Evolutionary conservation across 2,797 vertebrate genomes (phyloP).

Genomic region (Ceyx erithaca): DNA sequence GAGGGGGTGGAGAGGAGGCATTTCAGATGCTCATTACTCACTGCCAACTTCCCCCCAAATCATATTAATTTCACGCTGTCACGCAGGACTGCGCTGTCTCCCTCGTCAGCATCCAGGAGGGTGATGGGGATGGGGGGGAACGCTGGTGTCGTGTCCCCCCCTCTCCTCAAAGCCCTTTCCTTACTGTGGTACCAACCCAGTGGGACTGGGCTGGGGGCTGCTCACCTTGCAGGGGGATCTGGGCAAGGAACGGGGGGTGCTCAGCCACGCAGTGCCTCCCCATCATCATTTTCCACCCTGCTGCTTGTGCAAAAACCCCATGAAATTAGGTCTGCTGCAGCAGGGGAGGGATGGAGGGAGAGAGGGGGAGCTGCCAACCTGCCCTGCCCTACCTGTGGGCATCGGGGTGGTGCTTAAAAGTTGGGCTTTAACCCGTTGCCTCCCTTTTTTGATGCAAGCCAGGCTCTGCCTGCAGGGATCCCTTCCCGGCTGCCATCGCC

Average conservation of each 20-base stretch:
- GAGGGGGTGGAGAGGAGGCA: neutral
- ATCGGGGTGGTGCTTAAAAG: neutral
- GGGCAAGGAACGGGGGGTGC: neutral
- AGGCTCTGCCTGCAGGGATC: neutral
- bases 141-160: neutral
- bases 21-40: constrained; percentile 72
- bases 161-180: neutral
- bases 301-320: constrained; percentile 39
- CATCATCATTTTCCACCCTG: neutral
- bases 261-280: accelerated
- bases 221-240: neutral
- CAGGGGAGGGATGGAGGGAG: neutral
- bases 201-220: neutral
- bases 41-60: constrained; percentile 69
- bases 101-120: constrained; percentile 17
- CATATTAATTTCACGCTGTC: constrained; percentile 71
- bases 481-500: neutral
- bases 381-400: constrained; percentile 5
- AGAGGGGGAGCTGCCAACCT: neutral
- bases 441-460: accelerated
- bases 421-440: neutral
- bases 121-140: neutral
- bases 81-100: constrained; percentile 60
- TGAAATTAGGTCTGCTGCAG: constrained; percentile 58
- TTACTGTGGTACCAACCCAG: neutral